Evolutionary conservation across 2,797 vertebrate species (phyloP).

Genomic region (Lemur catta): DNA sequence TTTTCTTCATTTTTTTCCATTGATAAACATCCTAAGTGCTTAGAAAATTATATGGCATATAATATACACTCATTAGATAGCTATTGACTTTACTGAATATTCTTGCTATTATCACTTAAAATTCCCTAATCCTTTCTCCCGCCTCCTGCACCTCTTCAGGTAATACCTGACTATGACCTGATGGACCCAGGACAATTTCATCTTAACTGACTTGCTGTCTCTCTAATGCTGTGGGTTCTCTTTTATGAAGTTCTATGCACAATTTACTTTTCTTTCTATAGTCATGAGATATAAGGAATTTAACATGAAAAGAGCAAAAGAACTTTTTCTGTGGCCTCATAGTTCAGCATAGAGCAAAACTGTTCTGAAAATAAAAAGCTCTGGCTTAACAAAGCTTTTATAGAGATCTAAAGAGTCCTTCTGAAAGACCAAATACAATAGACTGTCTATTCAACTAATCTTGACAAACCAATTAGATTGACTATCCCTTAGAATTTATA

Average conservation of each 20-base stretch:
- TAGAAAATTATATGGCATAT: not conserved
- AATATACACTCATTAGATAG: not conserved
- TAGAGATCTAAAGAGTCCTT: constrained; percentile 49
- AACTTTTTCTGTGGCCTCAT: constrained; percentile 34
- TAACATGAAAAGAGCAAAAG: constrained; percentile 60
- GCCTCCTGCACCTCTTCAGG: not conserved
- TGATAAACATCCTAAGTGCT: not conserved
- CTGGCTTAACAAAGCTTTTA: constrained; percentile 59
- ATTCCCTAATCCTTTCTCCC: not conserved
- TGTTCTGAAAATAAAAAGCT: constrained; percentile 53
- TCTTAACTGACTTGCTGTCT: not conserved
- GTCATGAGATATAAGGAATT: constrained; percentile 41
- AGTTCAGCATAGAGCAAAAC: constrained; percentile 49
- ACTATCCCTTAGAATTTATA: constrained; percentile 6
- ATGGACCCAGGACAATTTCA: not conserved
- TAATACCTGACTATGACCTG: not conserved
- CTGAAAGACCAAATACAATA: constrained; percentile 58
- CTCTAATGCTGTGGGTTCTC: not conserved
- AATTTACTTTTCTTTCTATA: constrained; percentile 27
- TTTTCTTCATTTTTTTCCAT: not conserved
- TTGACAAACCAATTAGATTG: constrained; percentile 48
- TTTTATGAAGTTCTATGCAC: constrained; percentile 28
- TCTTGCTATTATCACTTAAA: not conserved
- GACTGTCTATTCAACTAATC: constrained; percentile 34
- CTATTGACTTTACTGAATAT: not conserved